Conservation (phyloP, 2,113 vertebrate genomes). For the Spilogale gracilis region DNA sequence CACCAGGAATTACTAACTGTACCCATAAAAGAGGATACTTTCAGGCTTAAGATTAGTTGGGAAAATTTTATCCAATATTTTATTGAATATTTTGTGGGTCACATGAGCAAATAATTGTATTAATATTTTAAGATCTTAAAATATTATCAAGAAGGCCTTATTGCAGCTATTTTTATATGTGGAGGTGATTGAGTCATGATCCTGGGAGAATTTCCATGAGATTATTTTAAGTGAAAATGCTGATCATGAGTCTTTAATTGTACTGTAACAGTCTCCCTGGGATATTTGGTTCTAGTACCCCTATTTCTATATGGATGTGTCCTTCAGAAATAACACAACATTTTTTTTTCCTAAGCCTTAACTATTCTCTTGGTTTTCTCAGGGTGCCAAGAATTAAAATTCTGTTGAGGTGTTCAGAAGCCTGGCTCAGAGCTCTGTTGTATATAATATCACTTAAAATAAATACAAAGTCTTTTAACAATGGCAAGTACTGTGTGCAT, state of each 20-base stretch:
- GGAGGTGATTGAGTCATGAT: not conserved
- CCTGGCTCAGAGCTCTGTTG: not conserved
- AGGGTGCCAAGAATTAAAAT: not conserved
- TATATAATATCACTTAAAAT: not conserved
- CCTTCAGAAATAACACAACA: not conserved
- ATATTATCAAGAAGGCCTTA: not conserved
- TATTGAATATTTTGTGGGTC: not conserved
- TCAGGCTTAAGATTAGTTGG: not conserved
- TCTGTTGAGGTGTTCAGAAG: not conserved
- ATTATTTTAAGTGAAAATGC: not conserved
- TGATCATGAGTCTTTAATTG: not conserved
- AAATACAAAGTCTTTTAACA: not conserved
- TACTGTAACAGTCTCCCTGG: fast-evolving
- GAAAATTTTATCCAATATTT: not conserved
- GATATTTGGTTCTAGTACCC: not conserved
- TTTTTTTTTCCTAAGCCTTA: not conserved
- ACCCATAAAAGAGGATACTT: not conserved
- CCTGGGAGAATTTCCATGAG: not conserved
- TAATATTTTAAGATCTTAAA: not conserved
- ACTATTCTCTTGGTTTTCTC: not conserved
- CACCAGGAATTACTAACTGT: not conserved
- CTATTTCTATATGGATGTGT: not conserved
- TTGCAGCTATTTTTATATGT: not conserved
- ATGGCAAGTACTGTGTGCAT: not conserved
- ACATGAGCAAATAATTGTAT: not conserved